Percentiles rank a stretch among this genome's conserved stretches.
Evolutionary conservation across 2,888 invertebrate species (phyloP).

Genomic region (Sminthurinus aureus): DNA sequence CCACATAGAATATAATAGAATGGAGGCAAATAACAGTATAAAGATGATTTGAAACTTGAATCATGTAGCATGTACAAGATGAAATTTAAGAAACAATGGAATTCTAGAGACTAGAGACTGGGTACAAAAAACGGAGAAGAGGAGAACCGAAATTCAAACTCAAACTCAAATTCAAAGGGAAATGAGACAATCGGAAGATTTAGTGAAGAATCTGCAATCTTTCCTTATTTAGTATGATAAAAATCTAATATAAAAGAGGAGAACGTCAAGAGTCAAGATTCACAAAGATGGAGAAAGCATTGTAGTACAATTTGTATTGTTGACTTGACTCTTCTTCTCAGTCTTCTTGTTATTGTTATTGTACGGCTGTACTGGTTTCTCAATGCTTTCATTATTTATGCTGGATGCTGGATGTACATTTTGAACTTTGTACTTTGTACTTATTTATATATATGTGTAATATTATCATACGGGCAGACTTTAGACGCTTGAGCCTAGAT

Average conservation of each 20-base stretch:
- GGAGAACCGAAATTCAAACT: not conserved
- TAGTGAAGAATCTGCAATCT: constrained; percentile 47
- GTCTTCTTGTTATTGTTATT: constrained; percentile 3
- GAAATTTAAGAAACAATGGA: too few relatives aligned
- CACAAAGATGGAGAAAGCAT: constrained; percentile 16
- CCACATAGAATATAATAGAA: too few relatives aligned
- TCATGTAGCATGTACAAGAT: too few relatives aligned
- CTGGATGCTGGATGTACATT: not conserved
- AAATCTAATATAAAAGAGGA: constrained; percentile 43
- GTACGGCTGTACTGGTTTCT: not conserved
- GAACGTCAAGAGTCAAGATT: constrained; percentile 21
- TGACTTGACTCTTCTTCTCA: constrained; percentile 1
- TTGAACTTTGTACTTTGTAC: not conserved
- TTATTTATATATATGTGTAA: not conserved
- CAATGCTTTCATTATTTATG: not conserved
- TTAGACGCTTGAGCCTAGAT: not conserved
- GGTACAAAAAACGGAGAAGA: not conserved
- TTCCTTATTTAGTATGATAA: constrained; percentile 47
- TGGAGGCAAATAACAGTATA: too few relatives aligned
- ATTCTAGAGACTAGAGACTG: too few relatives aligned
- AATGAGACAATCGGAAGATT: constrained; percentile 33
- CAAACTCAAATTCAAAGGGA: not conserved
- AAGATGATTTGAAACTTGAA: too few relatives aligned
- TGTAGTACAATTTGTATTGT: constrained; percentile 24
- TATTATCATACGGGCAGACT: too few relatives aligned